phyloP scores from a whole-genome alignment of 2,113 vertebrate genomes.

The Proteles cristata region DNA sequence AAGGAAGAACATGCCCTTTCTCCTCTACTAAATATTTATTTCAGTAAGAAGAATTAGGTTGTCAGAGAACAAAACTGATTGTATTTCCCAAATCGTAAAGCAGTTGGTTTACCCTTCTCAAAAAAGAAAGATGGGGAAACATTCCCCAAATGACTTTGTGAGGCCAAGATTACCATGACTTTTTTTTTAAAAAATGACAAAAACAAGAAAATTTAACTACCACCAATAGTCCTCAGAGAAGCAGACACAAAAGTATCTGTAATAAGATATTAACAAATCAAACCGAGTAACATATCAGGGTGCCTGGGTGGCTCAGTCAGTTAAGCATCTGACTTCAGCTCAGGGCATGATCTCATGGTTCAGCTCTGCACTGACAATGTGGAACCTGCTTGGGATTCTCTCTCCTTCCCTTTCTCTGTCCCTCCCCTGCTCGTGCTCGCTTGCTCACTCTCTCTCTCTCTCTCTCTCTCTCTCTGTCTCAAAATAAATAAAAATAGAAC shows the following conservation, averaged over 20 bases:
- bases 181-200: neutral
- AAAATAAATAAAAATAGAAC: too few relatives aligned
- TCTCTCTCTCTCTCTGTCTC: too few relatives aligned
- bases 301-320: too few relatives aligned
- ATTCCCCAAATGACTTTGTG: neutral
- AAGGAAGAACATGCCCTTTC: neutral
- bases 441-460: too few relatives aligned
- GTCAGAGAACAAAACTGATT: neutral
- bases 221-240: neutral
- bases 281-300: neutral
- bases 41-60: conserved; percentile 10
- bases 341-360: too few relatives aligned
- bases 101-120: neutral
- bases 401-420: too few relatives aligned
- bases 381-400: too few relatives aligned
- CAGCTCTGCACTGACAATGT: too few relatives aligned
- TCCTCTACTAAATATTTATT: conserved; percentile 7
- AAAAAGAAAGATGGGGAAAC: neutral
- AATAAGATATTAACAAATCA: neutral
- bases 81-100: neutral
- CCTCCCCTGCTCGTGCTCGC: too few relatives aligned
- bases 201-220: neutral
- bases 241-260: neutral
- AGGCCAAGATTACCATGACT: neutral
- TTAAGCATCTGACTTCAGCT: too few relatives aligned